phyloP scores from a whole-genome alignment of 1,140 invertebrate species.

The Conopomorpha cramerella region DNA sequence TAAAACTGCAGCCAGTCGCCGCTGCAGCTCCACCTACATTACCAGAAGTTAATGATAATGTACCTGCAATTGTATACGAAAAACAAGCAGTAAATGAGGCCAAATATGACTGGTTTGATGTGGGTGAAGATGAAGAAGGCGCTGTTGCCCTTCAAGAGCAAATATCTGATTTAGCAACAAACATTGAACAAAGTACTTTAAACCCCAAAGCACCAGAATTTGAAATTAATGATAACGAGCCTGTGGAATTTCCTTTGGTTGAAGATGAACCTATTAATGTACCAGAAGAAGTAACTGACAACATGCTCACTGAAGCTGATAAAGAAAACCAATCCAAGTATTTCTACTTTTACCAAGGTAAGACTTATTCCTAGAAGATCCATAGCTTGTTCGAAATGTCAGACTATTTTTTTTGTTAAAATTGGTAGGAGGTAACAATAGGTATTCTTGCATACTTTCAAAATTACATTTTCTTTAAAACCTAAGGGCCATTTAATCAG shows the following conservation, averaged over 20 bases:
- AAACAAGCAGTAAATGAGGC: conserved; percentile 29
- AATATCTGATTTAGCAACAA: conserved; percentile 13
- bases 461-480: no score
- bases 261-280: conserved; percentile 12
- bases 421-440: no score
- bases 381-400: no score
- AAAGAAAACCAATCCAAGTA: conserved; percentile 60
- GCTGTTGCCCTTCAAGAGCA: conserved; percentile 24
- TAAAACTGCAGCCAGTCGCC: conserved; percentile 19
- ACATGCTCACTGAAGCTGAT: conserved; percentile 26
- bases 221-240: conserved; percentile 14
- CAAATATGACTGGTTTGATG: conserved; percentile 49
- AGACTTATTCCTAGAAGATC: no score
- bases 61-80: conserved; percentile 26
- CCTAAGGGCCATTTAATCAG: no score
- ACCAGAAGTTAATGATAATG: conserved; percentile 8
- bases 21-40: conserved; percentile 4
- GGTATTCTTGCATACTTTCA: no score
- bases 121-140: conserved; percentile 23
- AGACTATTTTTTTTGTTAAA: no score
- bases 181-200: conserved; percentile 14
- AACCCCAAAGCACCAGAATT: conserved; percentile 34
- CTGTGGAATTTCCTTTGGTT: conserved; percentile 26
- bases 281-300: conserved; percentile 10
- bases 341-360: conserved; percentile 90